Base-by-base conservation (phyloP, 2,797 vertebrate species). In the Eupleurogrammus muticus region DNA sequence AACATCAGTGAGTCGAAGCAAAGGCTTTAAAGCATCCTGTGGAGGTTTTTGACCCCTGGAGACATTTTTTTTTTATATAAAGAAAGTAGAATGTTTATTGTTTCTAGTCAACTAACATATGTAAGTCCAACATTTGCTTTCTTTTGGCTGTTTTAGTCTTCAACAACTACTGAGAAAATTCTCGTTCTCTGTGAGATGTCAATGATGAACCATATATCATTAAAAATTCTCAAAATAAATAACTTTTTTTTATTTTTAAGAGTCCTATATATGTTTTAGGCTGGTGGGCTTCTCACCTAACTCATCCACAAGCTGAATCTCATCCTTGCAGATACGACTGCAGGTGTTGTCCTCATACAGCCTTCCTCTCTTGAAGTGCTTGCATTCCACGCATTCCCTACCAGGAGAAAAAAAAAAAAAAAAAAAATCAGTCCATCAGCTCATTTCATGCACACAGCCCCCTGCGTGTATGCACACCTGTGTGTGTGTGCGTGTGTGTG, bases 341-440 rank as follows among this genome's bases (percentile, higher is more conserved):
- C 98, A 99, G 75, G 93, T 92, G 34, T 95, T 93, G 72, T 97
- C 92, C 1, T 96, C 89, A 13, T 87, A 87, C 46, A 98, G 93
- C 17, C 5, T 83, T 11, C 98, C 98, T 10, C 96, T 94, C 65
- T 96, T 92, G 80, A 98, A 99, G 84, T 97, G 96, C 83, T 96
- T 97, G 85, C 98, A 99, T 86, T 99, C 97, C 77, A 99, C 97
- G 5, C 98, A 99, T 3, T 96, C 95, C 87, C 98, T 99, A 82
- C 44, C 53, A 82, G 12, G 44, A 66, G 17, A 57, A 49, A 47
- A 62, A 28, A 67, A 12, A 54, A 0, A 34, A n/a, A 40, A 28
- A 28, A 28, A 28, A 28, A 28, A 3, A 28, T 14, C 0, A 36
- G 12, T n/a, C 2, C 1, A 21, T 23, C 17, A 38, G 34, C 5